Base-by-base conservation (phyloP, 2,797 vertebrate genomes). In the Fratercula arctica region DNA sequence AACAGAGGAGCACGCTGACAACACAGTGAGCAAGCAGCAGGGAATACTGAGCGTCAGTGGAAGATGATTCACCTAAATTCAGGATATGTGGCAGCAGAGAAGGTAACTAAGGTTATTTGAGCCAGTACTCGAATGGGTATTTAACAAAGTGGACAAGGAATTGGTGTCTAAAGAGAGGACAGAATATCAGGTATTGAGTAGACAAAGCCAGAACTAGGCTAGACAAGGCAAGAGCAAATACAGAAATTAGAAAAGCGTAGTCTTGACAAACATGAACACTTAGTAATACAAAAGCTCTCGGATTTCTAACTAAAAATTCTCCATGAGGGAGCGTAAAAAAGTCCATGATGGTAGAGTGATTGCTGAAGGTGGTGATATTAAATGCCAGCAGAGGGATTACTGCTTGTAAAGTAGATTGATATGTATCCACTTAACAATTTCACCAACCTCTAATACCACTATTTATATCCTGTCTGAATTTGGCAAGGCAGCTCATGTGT, bases 401-500 rank as follows among this genome's bases (percentile, higher is more conserved):
- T 85, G 23, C 57, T 87, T 87, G 59, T 87, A 41, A 85, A 77
- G 85, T n/a, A 81, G 46, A 57, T 35, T 67, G 63, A 35, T 70
- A 61, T 1, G 14, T 89, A 80, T 90, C 81, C 56, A 80, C 81
- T 92, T 90, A 67, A 67, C 35, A 89, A 87, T 92, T 90, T 90
- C 41, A 87, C 68, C 64, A 92, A 37, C 64, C 83, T 83, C 56
- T 90, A 92, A 89, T 75, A 68, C 45, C 45, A 75, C 78, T 96
- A 63, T 94, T 96, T 96, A 83, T 96, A 95, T 87, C 48, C 74
- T 72, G 12, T 93, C 72, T 92, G 95, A 77, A 87, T 92, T 85
- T 91, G 92, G 66, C 76, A 75, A 74, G 68, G 64, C 63, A 89
- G 76, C 73, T 95, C 21, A 8, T 63, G 35, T 59, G 57, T 93